Evolutionary conservation across 2,888 invertebrate species (phyloP).

Genomic region (Eudasyphora cyanicolor): DNA sequence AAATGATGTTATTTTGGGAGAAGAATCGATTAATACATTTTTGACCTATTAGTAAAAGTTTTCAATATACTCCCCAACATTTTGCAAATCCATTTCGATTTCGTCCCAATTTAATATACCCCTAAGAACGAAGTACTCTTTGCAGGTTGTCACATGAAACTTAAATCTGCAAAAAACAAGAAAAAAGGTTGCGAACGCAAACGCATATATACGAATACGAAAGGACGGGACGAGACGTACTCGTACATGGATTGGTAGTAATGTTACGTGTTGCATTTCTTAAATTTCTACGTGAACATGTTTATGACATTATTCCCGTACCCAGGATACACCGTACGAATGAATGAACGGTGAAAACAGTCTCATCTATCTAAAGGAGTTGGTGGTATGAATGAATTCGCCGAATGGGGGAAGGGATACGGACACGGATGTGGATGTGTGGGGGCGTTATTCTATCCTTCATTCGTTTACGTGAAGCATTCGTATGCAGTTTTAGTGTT

Average conservation of each 20-base stretch:
- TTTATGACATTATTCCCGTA: conserved; percentile 56
- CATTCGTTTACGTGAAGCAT: conserved; percentile 29
- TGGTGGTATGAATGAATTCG: background rate
- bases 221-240: too few relatives aligned
- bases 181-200: background rate
- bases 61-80: background rate
- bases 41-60: too few relatives aligned
- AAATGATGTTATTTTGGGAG: too few relatives aligned
- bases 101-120: background rate
- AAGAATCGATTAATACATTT: too few relatives aligned
- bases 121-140: background rate
- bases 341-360: conserved; percentile 41
- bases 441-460: conserved; percentile 28
- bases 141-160: conserved; percentile 20
- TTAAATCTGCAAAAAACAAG: conserved; percentile 24
- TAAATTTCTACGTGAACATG: conserved; percentile 56
- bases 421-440: too few relatives aligned
- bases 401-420: too few relatives aligned
- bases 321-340: background rate
- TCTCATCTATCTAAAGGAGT: conserved; percentile 40
- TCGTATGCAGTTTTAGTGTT: conserved; percentile 43
- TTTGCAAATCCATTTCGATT: background rate
- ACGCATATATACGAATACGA: conserved; percentile 31
- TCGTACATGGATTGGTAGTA: background rate
- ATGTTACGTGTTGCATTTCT: conserved; percentile 60